Evolutionary conservation across 2,888 invertebrate species (phyloP).

Genomic region (Theodoxus fluviatilis): DNA sequence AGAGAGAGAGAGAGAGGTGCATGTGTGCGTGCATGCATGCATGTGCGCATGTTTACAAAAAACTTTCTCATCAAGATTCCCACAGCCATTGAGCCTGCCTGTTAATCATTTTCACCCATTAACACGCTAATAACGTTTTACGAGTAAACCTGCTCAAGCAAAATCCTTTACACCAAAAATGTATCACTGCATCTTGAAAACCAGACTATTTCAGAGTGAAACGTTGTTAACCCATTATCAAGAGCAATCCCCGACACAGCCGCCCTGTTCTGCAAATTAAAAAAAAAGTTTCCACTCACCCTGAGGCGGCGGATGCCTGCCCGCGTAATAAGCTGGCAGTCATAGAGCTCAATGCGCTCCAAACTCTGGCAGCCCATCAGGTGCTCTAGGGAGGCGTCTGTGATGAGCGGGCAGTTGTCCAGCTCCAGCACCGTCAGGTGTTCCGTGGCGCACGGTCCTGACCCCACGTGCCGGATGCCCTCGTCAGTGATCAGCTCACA

Average conservation of each 20-base stretch:
- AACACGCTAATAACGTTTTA: too few relatives aligned
- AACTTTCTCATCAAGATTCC: too few relatives aligned
- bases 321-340: slow-evolving; percentile 97
- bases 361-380: slow-evolving; percentile 92
- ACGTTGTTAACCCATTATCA: not conserved
- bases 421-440: slow-evolving; percentile 82
- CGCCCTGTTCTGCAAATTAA: not conserved
- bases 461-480: slow-evolving; percentile 91
- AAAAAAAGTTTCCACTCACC: slow-evolving; percentile 71
- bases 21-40: too few relatives aligned
- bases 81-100: too few relatives aligned
- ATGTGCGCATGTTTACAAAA: too few relatives aligned
- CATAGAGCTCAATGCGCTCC: slow-evolving; percentile 96
- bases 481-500: slow-evolving; percentile 99
- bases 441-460: slow-evolving; percentile 92
- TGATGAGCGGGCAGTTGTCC: slow-evolving; percentile 98
- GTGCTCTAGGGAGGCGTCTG: slow-evolving; percentile 94
- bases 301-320: slow-evolving; percentile 94
- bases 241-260: too few relatives aligned
- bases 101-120: too few relatives aligned
- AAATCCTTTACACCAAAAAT: not conserved
- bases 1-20: too few relatives aligned
- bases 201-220: too few relatives aligned
- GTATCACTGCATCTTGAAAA: not conserved
- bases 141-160: too few relatives aligned